A percentile compares a stretch with the other conserved stretches of the same genome.
These are phyloP conservation scores for Xyrauchen texanus DNA, from an alignment of 2,113 vertebrate species.

Conservation along the genomic window DNA sequence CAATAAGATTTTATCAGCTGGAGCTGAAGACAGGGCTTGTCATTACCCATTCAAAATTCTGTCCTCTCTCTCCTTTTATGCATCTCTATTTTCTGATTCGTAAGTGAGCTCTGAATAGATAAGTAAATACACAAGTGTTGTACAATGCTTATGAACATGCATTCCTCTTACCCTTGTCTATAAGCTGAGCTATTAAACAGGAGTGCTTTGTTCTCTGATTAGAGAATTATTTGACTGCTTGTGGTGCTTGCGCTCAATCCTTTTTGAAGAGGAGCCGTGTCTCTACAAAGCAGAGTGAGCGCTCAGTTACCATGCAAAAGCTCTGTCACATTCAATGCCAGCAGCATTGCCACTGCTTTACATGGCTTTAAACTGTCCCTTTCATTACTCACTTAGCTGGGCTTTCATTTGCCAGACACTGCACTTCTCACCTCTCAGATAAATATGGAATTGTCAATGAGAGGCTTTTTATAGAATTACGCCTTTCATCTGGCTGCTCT, in stretches of 20 bases:
- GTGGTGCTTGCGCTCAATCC: conserved; percentile 53
- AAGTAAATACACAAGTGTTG: background rate
- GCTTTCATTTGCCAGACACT: conserved; percentile 39
- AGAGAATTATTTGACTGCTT: conserved; percentile 39
- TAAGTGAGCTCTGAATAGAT: background rate
- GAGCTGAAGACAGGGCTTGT: background rate
- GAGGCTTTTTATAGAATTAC: conserved; percentile 43
- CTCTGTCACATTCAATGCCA: conserved; percentile 68
- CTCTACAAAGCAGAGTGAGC: conserved; percentile 68
- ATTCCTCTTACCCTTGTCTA: background rate
- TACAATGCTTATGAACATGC: background rate
- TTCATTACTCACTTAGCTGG: conserved; percentile 41
- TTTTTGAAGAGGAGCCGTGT: conserved; percentile 68
- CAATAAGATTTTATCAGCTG: background rate
- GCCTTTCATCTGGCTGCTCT: conserved; percentile 36
- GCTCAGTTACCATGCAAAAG: conserved; percentile 59
- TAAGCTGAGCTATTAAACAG: conserved; percentile 18
- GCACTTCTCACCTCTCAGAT: conserved; percentile 42
- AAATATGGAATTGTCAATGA: conserved; percentile 36
- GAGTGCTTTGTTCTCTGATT: conserved; percentile 39
- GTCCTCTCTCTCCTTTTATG: background rate
- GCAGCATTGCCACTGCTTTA: conserved; percentile 77
- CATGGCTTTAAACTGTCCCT: conserved; percentile 45
- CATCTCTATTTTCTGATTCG: background rate
- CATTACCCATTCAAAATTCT: background rate